A percentile compares a stretch with the other conserved stretches of the same genome.
These are phyloP conservation scores for Pristionchus japonicus DNA, from an alignment of 2,888 invertebrate species.

Conservation along the genomic window DNA sequence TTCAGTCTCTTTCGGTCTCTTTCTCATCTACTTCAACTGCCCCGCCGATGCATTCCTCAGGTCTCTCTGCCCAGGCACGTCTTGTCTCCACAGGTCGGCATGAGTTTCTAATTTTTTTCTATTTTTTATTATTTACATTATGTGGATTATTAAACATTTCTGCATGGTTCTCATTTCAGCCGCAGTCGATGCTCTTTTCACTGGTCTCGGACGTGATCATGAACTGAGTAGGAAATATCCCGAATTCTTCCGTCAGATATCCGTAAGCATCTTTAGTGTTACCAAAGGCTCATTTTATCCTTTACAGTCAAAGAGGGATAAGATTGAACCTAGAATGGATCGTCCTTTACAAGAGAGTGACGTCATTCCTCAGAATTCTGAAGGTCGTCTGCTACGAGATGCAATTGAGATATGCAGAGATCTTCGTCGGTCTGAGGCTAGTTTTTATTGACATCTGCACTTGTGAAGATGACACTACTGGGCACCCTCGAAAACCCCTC, in stretches of 20 bases:
- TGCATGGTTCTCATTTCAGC: background rate
- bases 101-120: no score
- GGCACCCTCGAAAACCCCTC: background rate
- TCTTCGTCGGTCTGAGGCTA: slow-evolving; percentile 17
- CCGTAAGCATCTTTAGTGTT: background rate
- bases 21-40: slow-evolving; percentile 20
- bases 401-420: slow-evolving; percentile 40
- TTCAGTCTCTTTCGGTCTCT: slow-evolving; percentile 40
- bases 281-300: background rate
- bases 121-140: background rate
- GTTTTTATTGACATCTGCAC: no score
- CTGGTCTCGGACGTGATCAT: slow-evolving; percentile 24
- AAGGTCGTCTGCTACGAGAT: slow-evolving; percentile 30
- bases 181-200: slow-evolving; percentile 13
- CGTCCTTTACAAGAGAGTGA: slow-evolving; percentile 31
- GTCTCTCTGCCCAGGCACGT: background rate
- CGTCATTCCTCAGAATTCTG: background rate
- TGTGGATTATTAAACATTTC: no score
- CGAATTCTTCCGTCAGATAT: slow-evolving; percentile 31
- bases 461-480: no score
- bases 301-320: background rate
- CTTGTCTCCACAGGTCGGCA: background rate
- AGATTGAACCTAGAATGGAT: background rate
- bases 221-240: slow-evolving; percentile 35
- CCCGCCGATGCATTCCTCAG: background rate